Evolutionary conservation across 2,888 invertebrate species (phyloP).

Genomic region (Drosophila prostipennis): DNA sequence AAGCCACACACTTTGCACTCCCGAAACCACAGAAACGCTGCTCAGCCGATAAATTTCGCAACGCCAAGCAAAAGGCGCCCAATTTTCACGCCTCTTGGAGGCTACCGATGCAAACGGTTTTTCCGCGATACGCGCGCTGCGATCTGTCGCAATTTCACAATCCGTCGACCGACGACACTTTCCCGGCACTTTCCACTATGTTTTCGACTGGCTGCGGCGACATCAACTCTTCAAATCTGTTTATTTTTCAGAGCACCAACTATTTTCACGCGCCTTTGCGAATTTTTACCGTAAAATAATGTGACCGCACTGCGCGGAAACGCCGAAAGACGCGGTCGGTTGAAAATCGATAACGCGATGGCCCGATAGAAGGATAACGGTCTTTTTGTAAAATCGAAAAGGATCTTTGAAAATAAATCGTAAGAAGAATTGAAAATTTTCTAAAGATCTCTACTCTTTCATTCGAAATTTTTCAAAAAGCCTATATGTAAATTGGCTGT

Average conservation of each 20-base stretch:
- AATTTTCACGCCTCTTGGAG: conserved; percentile 50
- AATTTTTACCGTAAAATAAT: conserved; percentile 52
- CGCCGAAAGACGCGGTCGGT: not conserved
- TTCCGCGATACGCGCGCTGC: conserved; percentile 27
- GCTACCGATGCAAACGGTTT: conserved; percentile 28
- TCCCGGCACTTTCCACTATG: conserved; percentile 17
- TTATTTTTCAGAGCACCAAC: conserved; percentile 35
- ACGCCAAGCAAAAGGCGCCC: conserved; percentile 65
- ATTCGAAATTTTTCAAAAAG: too few species aligned
- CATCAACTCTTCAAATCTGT: conserved; percentile 21
- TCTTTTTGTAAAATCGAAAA: not conserved
- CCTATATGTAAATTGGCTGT: too few species aligned
- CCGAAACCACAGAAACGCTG: not conserved
- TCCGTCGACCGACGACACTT: conserved; percentile 15
- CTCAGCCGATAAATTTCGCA: conserved; percentile 16
- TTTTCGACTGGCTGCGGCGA: conserved; percentile 23
- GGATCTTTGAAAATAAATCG: not conserved
- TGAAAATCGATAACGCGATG: not conserved
- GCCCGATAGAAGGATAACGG: not conserved
- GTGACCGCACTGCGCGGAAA: conserved; percentile 24
- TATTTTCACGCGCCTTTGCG: conserved; percentile 70
- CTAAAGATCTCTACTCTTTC: too few species aligned
- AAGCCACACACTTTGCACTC: not conserved
- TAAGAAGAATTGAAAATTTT: too few species aligned
- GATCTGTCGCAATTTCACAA: conserved; percentile 29